Percentiles rank a stretch among this genome's conserved stretches.
Evolutionary conservation across 2,113 vertebrate species (phyloP).

Genomic region (Phylloscopus whistleri): DNA sequence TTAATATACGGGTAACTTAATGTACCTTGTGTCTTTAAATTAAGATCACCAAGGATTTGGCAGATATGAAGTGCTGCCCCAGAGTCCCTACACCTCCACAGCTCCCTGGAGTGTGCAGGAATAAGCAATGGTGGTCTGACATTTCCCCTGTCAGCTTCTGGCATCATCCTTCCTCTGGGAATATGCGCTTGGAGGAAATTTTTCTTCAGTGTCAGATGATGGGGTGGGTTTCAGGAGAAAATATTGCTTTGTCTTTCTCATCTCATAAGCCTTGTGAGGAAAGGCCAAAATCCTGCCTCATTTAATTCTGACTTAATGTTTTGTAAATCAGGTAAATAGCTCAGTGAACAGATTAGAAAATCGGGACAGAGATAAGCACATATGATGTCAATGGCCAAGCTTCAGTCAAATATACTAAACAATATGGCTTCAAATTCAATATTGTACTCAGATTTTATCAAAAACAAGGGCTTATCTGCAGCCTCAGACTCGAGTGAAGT

Average conservation of each 20-base stretch:
- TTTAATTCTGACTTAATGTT: not conserved
- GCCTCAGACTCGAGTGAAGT: not conserved
- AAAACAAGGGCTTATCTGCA: not conserved
- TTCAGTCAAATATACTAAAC: not conserved
- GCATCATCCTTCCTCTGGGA: not conserved
- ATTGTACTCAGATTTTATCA: not conserved
- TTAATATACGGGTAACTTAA: not conserved
- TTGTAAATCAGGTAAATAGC: not conserved
- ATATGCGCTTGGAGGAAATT: not conserved
- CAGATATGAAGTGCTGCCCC: not conserved
- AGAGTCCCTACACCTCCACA: not conserved
- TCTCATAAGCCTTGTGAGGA: not conserved
- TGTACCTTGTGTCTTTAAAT: accelerated
- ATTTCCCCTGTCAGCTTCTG: not conserved
- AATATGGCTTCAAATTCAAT: not conserved
- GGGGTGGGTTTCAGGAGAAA: not conserved
- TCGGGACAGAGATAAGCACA: not conserved
- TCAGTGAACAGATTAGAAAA: not conserved
- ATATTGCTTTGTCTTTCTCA: not conserved
- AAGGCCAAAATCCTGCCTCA: not conserved
- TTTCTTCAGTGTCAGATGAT: not conserved
- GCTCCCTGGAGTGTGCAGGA: accelerated
- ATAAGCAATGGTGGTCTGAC: not conserved
- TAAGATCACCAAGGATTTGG: not conserved
- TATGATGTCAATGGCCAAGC: not conserved